Base-by-base conservation (phyloP, 2,113 vertebrate species). In the sheep (Ovis aries) region DNA sequence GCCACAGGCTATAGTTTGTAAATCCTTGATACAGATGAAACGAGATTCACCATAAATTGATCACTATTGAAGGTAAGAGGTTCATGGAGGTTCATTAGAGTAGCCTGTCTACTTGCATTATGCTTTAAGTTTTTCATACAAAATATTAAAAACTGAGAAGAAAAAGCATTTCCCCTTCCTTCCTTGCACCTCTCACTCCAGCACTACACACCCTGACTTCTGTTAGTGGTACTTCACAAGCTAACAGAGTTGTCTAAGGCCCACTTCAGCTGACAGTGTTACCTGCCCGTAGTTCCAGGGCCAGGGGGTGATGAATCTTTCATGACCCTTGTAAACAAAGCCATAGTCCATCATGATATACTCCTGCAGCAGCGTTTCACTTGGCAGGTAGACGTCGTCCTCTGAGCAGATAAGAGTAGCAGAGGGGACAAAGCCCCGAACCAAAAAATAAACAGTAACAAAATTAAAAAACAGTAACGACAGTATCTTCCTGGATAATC, bases 251-350 rank as follows among this genome's bases (percentile, higher is more conserved):
- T 67, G 25, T 74, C 31, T 52, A 45, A 50, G 1, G 50, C 67
- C 84, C 86, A 36, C 33, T 78, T 48, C 84, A 3, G 1, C 45
- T 43, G 59, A 60, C 9, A 16, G 5, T 7, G 31, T 97, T 99
- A 99, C 99, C 99, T 99, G 99, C 97, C 99, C 99, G 3, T 99
- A 99, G 98, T 99, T 99, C 99, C 99, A 99, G 71, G 98, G 98
- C 64, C 98, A 91, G 13, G 98, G 84, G 1, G 52, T 89, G 92
- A 99, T 99, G 94, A 98, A 59, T 67, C 98, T 95, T 97, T 97
- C 98, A 78, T 98, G 98, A 2, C 99, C 99, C 45, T 97, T 99
- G 98, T 98, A 99, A 80, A 99, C 98, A 81, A 99, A 71, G 67
- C 99, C 99, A 5, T 99, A 98, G 94, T 99, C 99, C 90, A 99